Conservation (phyloP, 1,140 invertebrate species). For the Zaprionus ghesquierei region DNA sequence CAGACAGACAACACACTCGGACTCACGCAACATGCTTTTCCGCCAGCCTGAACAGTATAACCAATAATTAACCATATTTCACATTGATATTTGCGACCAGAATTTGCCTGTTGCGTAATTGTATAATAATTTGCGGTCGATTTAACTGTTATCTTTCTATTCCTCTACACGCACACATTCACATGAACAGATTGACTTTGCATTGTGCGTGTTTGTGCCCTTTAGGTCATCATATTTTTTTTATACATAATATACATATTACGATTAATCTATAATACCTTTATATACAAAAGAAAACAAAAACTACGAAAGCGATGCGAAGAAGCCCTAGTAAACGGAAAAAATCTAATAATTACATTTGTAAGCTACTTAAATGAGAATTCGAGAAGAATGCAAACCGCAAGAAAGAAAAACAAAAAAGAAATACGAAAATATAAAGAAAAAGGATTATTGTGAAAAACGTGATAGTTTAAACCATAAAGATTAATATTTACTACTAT, state of each 20-base stretch:
- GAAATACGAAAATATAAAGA: slow-evolving; percentile 34
- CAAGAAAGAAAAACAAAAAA: slow-evolving; percentile 43
- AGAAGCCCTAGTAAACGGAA: slow-evolving; percentile 37
- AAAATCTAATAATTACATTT: slow-evolving; percentile 57
- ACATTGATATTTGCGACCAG: neutral
- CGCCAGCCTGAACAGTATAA: neutral
- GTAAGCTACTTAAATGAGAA: slow-evolving; percentile 76
- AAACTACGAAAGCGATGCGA: slow-evolving; percentile 55
- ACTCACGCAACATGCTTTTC: slow-evolving; percentile 5
- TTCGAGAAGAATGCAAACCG: slow-evolving; percentile 38
- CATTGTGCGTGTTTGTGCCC: slow-evolving; percentile 33
- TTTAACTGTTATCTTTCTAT: neutral
- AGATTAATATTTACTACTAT: slow-evolving; percentile 80
- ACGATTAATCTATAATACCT: slow-evolving; percentile 43
- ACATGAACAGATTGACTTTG: slow-evolving; percentile 21
- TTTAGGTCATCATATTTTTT: slow-evolving; percentile 68
- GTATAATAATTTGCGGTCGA: neutral
- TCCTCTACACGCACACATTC: neutral
- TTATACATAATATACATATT: slow-evolving; percentile 53
- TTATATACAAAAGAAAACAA: slow-evolving; percentile 38
- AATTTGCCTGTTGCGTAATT: neutral
- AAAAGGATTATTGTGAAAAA: slow-evolving; percentile 77
- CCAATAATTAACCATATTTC: neutral
- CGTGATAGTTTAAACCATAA: slow-evolving; percentile 81
- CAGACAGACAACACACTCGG: slow-evolving; percentile 25